These are phyloP conservation scores for Thripadectes ignobilis DNA, from an alignment of 2,797 vertebrate species.

Conservation along the genomic window DNA sequence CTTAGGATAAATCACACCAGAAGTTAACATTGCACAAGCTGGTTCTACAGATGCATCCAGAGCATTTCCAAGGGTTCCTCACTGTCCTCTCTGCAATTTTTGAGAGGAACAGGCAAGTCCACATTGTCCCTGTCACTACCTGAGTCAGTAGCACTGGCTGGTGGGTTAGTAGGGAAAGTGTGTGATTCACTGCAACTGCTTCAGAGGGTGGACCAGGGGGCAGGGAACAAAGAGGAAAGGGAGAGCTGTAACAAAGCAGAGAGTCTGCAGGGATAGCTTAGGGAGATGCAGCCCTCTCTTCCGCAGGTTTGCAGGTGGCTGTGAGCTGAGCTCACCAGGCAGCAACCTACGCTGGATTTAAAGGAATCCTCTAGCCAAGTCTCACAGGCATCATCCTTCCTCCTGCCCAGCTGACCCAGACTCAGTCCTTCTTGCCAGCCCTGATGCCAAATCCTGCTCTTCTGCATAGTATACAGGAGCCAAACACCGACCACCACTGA, in stretches of 20 bases:
- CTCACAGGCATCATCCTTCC: neutral
- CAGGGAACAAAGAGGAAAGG: neutral
- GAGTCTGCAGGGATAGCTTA: neutral
- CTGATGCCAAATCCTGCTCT: neutral
- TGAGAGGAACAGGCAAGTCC: neutral
- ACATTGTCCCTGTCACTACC: neutral
- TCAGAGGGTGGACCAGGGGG: fast-evolving
- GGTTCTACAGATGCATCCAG: neutral
- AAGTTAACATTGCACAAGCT: neutral
- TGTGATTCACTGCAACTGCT: neutral
- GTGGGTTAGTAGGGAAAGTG: neutral
- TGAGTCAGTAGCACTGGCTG: neutral
- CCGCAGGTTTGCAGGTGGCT: neutral
- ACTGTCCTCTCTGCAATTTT: neutral
- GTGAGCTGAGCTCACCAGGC: neutral
- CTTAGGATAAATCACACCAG: neutral
- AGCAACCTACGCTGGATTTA: neutral
- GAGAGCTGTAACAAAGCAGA: neutral
- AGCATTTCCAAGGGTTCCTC: neutral
- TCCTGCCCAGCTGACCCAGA: neutral
- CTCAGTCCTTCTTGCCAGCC: neutral
- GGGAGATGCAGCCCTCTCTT: neutral
- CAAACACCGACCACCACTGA: neutral
- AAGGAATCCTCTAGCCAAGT: neutral
- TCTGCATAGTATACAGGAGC: neutral